phyloP scores from a whole-genome alignment of 2,113 vertebrate species.

The Gymnorhina tibicen region DNA sequence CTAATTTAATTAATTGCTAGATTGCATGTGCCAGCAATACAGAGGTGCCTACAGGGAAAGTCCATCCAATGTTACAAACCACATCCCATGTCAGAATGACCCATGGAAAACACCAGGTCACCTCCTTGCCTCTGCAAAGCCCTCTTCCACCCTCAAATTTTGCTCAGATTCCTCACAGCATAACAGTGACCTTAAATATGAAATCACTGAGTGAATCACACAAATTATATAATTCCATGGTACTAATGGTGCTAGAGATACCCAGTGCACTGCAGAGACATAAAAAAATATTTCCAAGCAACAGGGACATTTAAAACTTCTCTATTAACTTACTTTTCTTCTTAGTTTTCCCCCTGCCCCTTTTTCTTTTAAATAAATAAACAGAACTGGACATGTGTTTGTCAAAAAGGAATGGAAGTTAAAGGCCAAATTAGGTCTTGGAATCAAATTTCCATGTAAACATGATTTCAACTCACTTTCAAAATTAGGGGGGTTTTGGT shows the following conservation, averaged over 20 bases:
- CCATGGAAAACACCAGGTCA: background rate
- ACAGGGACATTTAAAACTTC: background rate
- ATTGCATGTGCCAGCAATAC: background rate
- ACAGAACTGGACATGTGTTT: background rate
- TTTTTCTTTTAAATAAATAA: background rate
- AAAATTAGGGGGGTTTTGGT: background rate
- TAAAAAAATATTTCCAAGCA: background rate
- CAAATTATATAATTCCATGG: background rate
- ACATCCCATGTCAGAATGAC: background rate
- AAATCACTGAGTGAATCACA: background rate
- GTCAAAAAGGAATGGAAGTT: background rate
- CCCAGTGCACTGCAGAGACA: background rate
- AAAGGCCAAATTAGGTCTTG: background rate
- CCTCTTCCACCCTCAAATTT: background rate
- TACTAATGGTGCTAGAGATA: background rate
- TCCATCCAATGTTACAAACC: background rate
- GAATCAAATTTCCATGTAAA: background rate
- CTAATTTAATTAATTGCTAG: background rate
- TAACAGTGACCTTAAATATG: background rate
- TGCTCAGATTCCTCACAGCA: background rate
- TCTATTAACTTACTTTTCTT: background rate
- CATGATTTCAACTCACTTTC: background rate
- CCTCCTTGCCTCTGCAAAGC: background rate
- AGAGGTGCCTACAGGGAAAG: background rate
- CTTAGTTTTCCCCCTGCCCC: accelerated